Evolutionary conservation across 2,113 vertebrate species (phyloP), one percentile per base, ranked within the genome.

Genomic region (Phaethon lepturus): DNA sequence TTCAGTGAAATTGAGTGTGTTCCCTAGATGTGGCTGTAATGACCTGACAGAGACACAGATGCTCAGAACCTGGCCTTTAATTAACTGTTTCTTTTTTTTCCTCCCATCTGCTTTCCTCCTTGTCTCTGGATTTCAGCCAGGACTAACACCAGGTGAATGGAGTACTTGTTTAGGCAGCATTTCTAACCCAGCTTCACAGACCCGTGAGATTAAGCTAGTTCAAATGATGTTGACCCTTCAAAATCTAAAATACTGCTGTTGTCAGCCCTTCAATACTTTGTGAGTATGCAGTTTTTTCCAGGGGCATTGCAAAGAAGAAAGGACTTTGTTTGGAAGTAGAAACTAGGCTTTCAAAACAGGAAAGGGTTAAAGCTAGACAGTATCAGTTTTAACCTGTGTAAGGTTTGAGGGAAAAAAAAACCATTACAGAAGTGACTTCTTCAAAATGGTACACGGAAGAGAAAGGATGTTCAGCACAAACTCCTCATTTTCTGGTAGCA

Each of bases 101-200:
- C 56, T 15, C 33, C 15, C 44, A n/a, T 87, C 69, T 95, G 45
- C 38, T 90, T 96, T 88, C 29, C 6, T 94, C 59, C 28, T 68
- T 74, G 47, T 74, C 47, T 78, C 73, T 93, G 95, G 73, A 92
- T 91, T 95, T 91, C 69, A 81, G 68, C 44, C 83, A 93, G 76
- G 45, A 64, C 68, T 75, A 67, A 93, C 50, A 35, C 71, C 86
- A 84, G 44, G 73, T 93, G 80, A 53, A 62, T 76, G 33, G 33
- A 86, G 49, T 63, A 42, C 84, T 86, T 92, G 40, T 93, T 87
- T 87, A 78, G 89, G 59, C 71, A 91, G 77, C 66, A 49, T 85
- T 97, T 95, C 83, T 86, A 92, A 78, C 20, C 28, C 9, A 0
- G 42, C 62, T 96, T 90, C 63, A 63, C 3, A 2, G 50, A 58